Evolutionary conservation across 2,888 invertebrate genomes (phyloP), one percentile per base, ranked within the genome.

Genomic region (Neoaliturus tenellus): DNA sequence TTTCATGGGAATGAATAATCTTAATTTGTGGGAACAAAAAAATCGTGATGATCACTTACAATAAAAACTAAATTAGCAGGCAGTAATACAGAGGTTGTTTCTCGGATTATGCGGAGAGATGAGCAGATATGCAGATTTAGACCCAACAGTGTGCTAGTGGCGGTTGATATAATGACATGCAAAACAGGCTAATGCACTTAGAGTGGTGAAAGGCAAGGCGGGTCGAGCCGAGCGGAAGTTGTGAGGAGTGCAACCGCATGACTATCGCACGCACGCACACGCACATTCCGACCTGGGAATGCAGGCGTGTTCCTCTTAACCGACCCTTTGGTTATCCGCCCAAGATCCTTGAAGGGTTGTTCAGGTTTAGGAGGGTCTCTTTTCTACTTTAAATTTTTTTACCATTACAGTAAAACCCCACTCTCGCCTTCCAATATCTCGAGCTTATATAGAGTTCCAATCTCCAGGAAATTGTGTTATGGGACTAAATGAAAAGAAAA

Each of bases 21-120:
- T 55, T 55, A 55, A 55, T 55, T 51, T 55, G 55, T 55, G 55
- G 55, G 55, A 55, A 55, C 55, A 25, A 55, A 23, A 55, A 23
- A 55, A 55, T 55, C 20, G 55, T 55, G 55, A 44, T 8, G 23
- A 12, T 20, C 55, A 4, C 55, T 55, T 55, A 55, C 20, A 55
- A 55, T 23, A 25, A 23, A 12, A 55, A 55, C 12, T 55, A 55
- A 5, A 1, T 51, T 12, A 4, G 4, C 10, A 12, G 5, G 55
- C 3, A 6, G 23, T 55, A 23, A 44, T 44, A 44, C 44, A 55
- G 55, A 20, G 55, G 23, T 23, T 25, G 55, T 55, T 55, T 20
- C 44, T 44, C 23, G 44, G 55, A 25, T 55, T 20, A 25, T 55
- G 55, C 55, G 14, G 55, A 5, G 20, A 44, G 55, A 55, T 55